phyloP scores from a whole-genome alignment of 2,797 vertebrate genomes.

The Cuniculus paca region DNA sequence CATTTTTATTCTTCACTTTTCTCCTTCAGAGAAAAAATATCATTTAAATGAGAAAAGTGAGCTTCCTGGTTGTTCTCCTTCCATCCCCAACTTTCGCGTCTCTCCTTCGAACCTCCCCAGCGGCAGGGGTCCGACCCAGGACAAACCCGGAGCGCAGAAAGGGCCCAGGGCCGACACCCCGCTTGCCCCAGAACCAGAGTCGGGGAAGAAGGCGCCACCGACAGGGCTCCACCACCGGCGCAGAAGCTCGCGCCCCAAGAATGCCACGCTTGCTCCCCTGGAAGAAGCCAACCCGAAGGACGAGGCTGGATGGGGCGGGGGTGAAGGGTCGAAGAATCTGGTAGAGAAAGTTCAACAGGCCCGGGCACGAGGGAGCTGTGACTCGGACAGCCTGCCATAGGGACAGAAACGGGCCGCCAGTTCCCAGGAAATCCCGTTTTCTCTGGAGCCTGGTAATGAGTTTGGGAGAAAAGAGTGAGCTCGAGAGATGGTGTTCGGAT shows the following conservation, averaged over 20 bases:
- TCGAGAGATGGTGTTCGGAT: accelerated
- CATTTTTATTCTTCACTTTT: constrained; percentile 19
- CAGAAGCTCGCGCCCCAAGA: not conserved
- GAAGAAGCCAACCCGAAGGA: not conserved
- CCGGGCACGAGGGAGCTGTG: accelerated
- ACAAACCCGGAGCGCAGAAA: not conserved
- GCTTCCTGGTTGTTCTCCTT: not conserved
- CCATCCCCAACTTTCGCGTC: not conserved
- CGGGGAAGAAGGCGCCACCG: not conserved
- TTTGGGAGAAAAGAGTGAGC: not conserved
- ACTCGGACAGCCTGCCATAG: not conserved
- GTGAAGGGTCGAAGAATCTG: accelerated
- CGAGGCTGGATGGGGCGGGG: too few species aligned
- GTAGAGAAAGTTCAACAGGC: constrained; percentile 2
- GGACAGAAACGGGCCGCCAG: not conserved
- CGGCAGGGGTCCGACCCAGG: not conserved
- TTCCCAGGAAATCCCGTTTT: not conserved
- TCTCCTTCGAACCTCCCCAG: not conserved
- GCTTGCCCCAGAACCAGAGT: not conserved
- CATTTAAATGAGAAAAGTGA: constrained; percentile 40
- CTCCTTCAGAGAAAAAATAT: constrained; percentile 50
- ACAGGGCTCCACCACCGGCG: not conserved
- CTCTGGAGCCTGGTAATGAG: not conserved
- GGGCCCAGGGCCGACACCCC: not conserved
- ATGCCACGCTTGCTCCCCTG: not conserved